phyloP scores from a whole-genome alignment of 1,140 invertebrate species.

The Eriocheir sinensis region DNA sequence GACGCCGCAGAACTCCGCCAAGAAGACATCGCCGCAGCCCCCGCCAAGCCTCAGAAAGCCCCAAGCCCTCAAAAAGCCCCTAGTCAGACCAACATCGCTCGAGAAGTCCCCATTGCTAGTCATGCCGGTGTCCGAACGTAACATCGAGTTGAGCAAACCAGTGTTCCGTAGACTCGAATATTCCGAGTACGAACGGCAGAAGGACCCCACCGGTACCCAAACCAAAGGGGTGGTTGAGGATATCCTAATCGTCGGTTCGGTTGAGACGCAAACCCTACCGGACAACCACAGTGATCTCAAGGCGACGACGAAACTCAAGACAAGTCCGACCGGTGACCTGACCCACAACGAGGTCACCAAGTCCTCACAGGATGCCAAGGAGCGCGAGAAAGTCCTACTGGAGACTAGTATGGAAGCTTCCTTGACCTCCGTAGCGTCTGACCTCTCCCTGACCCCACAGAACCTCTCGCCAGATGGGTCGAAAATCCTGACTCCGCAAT shows the following conservation, averaged over 20 bases:
- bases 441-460: too few species aligned
- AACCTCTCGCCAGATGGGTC: background rate
- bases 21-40: constrained; percentile 43
- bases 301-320: constrained; percentile 44
- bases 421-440: background rate
- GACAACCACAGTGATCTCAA: background rate
- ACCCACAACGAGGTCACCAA: background rate
- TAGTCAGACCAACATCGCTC: constrained; percentile 73
- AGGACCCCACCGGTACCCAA: background rate
- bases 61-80: constrained; percentile 65
- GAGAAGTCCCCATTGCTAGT: constrained; percentile 78
- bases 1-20: constrained; percentile 44
- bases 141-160: constrained; percentile 74
- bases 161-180: constrained; percentile 77
- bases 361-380: constrained; percentile 34
- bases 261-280: constrained; percentile 61
- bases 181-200: too few species aligned
- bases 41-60: constrained; percentile 60
- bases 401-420: background rate
- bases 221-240: constrained; percentile 57
- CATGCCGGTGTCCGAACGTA: constrained; percentile 72
- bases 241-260: constrained; percentile 70
- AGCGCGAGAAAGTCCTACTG: constrained; percentile 54
- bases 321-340: background rate
- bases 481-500: constrained; percentile 71